Conservation (phyloP, 1,140 invertebrate genomes). For the Nasonia vitripennis region DNA sequence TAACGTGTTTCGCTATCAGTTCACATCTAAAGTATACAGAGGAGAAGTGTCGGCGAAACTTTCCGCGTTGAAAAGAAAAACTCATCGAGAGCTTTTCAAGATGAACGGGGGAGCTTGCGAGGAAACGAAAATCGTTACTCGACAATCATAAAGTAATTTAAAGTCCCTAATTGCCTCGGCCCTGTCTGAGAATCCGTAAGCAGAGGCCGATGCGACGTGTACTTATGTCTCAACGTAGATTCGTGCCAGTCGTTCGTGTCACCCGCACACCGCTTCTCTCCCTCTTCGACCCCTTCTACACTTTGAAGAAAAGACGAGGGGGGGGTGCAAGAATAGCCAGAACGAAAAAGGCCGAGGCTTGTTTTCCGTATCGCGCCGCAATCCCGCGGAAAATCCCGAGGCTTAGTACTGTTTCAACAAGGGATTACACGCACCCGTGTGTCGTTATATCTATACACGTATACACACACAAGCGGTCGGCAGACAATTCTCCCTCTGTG, state of each 20-base stretch:
- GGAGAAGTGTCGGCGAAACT: too few relatives aligned
- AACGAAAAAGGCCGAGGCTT: slow-evolving; percentile 24
- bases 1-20: too few relatives aligned
- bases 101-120: too few relatives aligned
- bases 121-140: slow-evolving; percentile 14
- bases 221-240: background rate
- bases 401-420: slow-evolving; percentile 69
- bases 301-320: background rate
- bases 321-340: background rate
- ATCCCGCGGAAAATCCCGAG: slow-evolving; percentile 66
- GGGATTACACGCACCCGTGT: slow-evolving; percentile 63
- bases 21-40: too few relatives aligned
- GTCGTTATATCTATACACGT: slow-evolving; percentile 32
- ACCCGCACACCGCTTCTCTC: background rate
- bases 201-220: background rate
- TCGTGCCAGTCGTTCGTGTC: slow-evolving; percentile 30
- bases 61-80: too few relatives aligned
- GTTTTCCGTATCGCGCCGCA: slow-evolving; percentile 59
- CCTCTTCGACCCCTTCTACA: background rate
- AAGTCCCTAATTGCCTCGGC: slow-evolving; percentile 22
- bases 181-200: background rate
- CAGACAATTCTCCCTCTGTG: background rate
- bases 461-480: background rate
- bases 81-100: too few relatives aligned
- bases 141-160: slow-evolving; percentile 23